phyloP scores from a whole-genome alignment of 2,113 vertebrate species.

The Dicaeum eximium region DNA sequence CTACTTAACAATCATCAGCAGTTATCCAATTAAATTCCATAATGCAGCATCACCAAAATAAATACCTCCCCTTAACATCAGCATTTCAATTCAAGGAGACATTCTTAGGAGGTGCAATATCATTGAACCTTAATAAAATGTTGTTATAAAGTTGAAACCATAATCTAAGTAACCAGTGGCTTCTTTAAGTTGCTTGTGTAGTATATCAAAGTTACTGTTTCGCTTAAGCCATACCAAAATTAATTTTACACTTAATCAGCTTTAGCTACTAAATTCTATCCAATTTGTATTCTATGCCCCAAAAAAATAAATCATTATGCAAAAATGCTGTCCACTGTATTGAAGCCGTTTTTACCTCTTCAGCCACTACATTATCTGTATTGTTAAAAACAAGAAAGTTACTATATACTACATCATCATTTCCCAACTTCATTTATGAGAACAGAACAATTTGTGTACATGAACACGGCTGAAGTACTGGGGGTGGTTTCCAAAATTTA shows the following conservation, averaged over 20 bases:
- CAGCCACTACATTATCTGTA: not conserved
- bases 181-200: not conserved
- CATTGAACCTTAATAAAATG: not conserved
- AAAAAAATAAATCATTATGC: not conserved
- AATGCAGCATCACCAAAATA: not conserved
- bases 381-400: not conserved
- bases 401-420: not conserved
- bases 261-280: not conserved
- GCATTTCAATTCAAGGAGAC: not conserved
- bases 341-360: not conserved
- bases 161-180: not conserved
- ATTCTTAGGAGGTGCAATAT: not conserved
- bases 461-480: rapidly evolving
- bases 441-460: not conserved
- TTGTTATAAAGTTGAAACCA: not conserved
- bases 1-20: not conserved
- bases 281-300: not conserved
- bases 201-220: not conserved
- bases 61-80: not conserved
- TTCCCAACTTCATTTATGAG: not conserved
- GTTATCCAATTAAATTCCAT: not conserved
- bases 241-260: not conserved
- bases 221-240: not conserved
- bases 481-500: not conserved
- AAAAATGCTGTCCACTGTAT: not conserved